Evolutionary conservation across 2,888 invertebrate species (phyloP).

Genomic region (Blomia tropicalis): DNA sequence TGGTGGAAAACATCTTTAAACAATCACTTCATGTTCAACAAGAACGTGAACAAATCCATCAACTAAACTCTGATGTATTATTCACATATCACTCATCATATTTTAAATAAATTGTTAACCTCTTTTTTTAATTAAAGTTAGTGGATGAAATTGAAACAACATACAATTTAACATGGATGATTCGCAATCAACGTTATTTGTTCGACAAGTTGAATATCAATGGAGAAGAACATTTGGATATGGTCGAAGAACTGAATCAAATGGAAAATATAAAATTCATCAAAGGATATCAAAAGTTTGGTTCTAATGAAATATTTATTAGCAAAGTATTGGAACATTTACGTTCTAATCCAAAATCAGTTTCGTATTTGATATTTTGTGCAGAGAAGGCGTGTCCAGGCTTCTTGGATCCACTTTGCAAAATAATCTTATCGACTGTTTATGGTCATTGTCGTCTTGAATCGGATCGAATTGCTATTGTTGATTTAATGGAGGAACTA

Average conservation of each 20-base stretch:
- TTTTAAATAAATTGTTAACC: no score
- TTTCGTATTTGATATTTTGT: conserved; percentile 51
- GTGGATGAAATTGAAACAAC: conserved; percentile 44
- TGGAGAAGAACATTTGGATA: conserved; percentile 56
- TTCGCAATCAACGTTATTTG: conserved; percentile 66
- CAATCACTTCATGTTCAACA: conserved; percentile 37
- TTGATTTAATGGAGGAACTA: conserved; percentile 50
- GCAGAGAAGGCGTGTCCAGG: conserved; percentile 42
- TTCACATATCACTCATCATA: no score
- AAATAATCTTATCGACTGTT: conserved; percentile 48
- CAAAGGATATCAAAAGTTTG: conserved; percentile 64
- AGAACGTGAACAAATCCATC: conserved; percentile 6
- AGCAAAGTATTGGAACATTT: conserved; percentile 53
- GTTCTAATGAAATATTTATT: conserved; percentile 56
- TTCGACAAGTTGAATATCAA: conserved; percentile 56
- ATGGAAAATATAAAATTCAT: conserved; percentile 51
- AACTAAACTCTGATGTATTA: conserved; percentile 42
- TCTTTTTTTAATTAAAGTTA: no score
- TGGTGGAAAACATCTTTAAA: conserved; percentile 13
- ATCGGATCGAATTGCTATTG: conserved; percentile 52
- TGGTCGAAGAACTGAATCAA: conserved; percentile 51
- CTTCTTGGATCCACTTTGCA: conserved; percentile 35
- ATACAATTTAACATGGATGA: conserved; percentile 65
- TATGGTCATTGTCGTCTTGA: conserved; percentile 58
- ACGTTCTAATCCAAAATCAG: conserved; percentile 50